phyloP scores from a whole-genome alignment of 2,888 invertebrate species.

The Oligia fasciuncula region DNA sequence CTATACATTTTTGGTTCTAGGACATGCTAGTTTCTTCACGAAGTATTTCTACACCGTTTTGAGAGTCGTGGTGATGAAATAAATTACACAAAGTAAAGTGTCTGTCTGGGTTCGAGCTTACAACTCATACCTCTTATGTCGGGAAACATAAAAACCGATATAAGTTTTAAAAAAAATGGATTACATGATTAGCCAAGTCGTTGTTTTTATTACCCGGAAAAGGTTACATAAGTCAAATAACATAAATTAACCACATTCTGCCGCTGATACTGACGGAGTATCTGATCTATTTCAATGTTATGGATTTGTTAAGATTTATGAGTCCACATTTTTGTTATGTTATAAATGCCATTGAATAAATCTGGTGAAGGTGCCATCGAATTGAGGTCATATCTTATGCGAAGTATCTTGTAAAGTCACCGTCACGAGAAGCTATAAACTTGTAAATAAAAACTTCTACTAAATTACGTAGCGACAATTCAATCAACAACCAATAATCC shows the following conservation, averaged over 20 bases:
- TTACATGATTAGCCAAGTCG: background rate
- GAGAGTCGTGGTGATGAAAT: background rate
- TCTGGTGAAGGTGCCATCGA: background rate
- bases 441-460: too few species aligned
- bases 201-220: constrained; percentile 35
- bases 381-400: background rate
- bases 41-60: background rate
- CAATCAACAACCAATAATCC: too few species aligned
- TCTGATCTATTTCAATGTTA: constrained; percentile 36
- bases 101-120: background rate
- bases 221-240: constrained; percentile 5
- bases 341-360: constrained; percentile 27
- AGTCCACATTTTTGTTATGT: constrained; percentile 28
- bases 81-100: background rate
- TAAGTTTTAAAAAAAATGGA: background rate
- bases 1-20: background rate
- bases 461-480: too few species aligned
- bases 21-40: background rate
- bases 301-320: constrained; percentile 30
- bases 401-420: background rate
- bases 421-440: too few species aligned
- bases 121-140: background rate
- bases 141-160: background rate
- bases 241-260: constrained; percentile 30
- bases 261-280: constrained; percentile 5